phyloP scores from a whole-genome alignment of 2,797 vertebrate genomes.

The Telmatherina bonti region DNA sequence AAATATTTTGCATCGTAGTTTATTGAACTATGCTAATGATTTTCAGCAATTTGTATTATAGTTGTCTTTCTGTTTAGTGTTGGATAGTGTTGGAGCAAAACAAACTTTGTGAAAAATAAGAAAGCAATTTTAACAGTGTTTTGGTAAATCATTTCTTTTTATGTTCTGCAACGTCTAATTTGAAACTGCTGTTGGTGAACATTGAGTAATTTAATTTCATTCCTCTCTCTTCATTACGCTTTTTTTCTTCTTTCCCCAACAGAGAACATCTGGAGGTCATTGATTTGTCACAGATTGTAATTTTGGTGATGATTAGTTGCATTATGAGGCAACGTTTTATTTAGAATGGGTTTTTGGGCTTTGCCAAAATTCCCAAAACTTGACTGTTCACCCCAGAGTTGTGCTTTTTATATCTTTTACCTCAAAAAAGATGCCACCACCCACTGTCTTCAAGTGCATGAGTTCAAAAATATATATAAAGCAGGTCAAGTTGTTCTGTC shows the following conservation, averaged over 20 bases:
- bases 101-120: too few species aligned
- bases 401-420: background rate
- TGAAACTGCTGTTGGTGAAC: background rate
- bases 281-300: background rate
- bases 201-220: background rate
- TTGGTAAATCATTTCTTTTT: background rate
- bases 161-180: background rate
- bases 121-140: background rate
- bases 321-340: background rate
- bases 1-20: background rate
- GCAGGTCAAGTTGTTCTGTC: conserved; percentile 31
- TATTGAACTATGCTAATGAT: background rate
- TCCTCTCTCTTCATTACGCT: too few species aligned
- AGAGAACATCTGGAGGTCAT: conserved; percentile 1
- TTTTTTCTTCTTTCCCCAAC: background rate
- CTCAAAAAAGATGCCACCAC: background rate
- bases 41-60: too few species aligned
- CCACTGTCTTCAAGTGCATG: background rate
- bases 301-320: background rate
- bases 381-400: background rate
- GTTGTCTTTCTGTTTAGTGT: too few species aligned
- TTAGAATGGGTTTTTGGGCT: background rate
- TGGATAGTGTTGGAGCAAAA: too few species aligned
- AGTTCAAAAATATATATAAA: conserved; percentile 16
- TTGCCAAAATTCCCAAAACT: background rate